phyloP scores from a whole-genome alignment of 1,140 invertebrate genomes.

The Neodiprion pinetum region DNA sequence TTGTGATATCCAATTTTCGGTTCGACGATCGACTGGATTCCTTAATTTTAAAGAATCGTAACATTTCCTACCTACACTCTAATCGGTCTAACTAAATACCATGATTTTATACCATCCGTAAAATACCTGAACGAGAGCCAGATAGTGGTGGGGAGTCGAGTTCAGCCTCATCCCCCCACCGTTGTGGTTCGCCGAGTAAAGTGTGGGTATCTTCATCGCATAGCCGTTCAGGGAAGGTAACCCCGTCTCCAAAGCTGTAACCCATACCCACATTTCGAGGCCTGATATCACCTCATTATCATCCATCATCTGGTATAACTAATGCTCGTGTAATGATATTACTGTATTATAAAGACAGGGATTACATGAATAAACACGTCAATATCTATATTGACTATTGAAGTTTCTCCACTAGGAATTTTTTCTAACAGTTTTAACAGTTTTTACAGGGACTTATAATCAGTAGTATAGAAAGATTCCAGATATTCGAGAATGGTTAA shows the following conservation, averaged over 20 bases:
- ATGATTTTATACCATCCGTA: conserved; percentile 37
- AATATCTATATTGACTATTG: neutral
- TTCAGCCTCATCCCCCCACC: conserved; percentile 62
- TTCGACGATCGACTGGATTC: conserved; percentile 26
- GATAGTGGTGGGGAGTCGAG: conserved; percentile 52
- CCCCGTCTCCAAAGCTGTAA: conserved; percentile 84
- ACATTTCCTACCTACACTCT: conserved; percentile 36
- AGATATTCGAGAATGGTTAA: too few species aligned
- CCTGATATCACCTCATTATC: conserved; percentile 32
- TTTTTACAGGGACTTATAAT: too few species aligned
- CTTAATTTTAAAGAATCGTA: conserved; percentile 29
- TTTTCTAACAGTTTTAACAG: too few species aligned
- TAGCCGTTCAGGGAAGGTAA: conserved; percentile 81
- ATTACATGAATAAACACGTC: conserved; percentile 3
- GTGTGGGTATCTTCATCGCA: conserved; percentile 84
- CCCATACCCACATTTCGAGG: conserved; percentile 54
- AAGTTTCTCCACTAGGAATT: neutral
- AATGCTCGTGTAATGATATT: neutral
- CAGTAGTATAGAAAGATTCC: too few species aligned
- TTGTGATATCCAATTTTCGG: conserved; percentile 6
- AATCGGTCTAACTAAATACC: conserved; percentile 44
- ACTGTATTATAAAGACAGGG: neutral
- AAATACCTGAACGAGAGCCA: conserved; percentile 52
- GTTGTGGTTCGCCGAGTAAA: conserved; percentile 66
- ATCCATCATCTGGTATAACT: neutral